Evolutionary conservation across 2,797 vertebrate genomes (phyloP), one percentile per base, ranked within the genome.

Genomic region (Neosilurus hyrtlii): DNA sequence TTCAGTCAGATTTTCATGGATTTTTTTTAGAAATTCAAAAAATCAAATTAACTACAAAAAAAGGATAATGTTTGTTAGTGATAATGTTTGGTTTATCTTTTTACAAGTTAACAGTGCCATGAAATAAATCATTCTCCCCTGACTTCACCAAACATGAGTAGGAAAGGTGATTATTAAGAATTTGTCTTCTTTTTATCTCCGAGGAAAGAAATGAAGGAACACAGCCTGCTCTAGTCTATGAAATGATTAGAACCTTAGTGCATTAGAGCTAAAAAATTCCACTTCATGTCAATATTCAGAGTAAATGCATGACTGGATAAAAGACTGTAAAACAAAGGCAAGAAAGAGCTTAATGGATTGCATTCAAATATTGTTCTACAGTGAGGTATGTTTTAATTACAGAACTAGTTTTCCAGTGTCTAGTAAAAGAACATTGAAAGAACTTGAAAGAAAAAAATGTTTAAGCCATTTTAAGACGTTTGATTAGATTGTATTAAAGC

Each of bases 161-260:
- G 56, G 30, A n/a, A 57, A 75, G 12, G 35, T 61, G 9, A 61
- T 56, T 61, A 61, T 37, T 61, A 61, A 61, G 61, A 37, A 61
- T 76, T 76, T 61, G 11, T 2, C n/a, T 61, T 6, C 3, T 61
- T 43, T 75, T 61, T 22, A 43, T 56, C 9, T 37, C n/a, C 9
- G 37, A 43, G 54, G 8, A 61, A 74, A 20, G 16, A 49, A 70
- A 5, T n/a, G 8, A 24, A 7, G 12, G 20, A 26, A 76, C 57
- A 61, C 35, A 20, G 6, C 1, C 3, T 12, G 12, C 35, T n/a
- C 30, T 61, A 14, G 11, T 61, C 20, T 43, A 11, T 76, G 11
- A 59, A 76, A 76, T 76, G 54, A 75, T 59, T 20, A 35, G 56
- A 61, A 30, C 35, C 20, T n/a, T n/a, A 61, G 35, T 76, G 74